A percentile compares a stretch with the other conserved stretches of the same genome.
phyloP scores from a whole-genome alignment of 2,113 vertebrate genomes.

The Melanerpes formicivorus region DNA sequence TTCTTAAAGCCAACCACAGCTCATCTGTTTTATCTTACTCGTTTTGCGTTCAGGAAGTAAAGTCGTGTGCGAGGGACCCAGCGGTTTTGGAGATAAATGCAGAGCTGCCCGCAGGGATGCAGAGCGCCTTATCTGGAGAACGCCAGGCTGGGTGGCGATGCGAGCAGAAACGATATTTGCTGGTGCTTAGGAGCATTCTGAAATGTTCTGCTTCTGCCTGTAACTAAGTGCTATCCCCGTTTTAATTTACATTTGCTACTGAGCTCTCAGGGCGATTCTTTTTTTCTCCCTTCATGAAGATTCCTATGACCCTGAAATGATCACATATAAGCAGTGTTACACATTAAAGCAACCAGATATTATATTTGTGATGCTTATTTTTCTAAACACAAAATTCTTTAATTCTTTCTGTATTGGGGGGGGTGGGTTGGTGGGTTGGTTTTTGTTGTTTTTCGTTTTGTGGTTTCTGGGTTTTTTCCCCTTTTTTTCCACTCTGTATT shows the following conservation, averaged over 20 bases:
- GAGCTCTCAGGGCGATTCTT: neutral
- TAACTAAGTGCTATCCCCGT: neutral
- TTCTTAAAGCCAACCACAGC: accelerated
- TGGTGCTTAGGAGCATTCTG: accelerated
- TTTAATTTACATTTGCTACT: neutral
- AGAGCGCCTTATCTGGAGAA: accelerated
- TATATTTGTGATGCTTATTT: neutral
- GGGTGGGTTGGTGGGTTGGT: too few species aligned
- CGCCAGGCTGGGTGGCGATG: accelerated
- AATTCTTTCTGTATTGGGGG: neutral
- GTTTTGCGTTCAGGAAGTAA: accelerated
- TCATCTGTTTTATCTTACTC: accelerated
- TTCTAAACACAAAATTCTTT: neutral
- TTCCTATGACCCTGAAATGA: neutral
- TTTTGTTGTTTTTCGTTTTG: too few species aligned
- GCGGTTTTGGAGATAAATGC: accelerated
- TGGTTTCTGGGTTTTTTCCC: too few species aligned
- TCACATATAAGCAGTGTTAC: neutral
- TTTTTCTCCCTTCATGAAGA: neutral
- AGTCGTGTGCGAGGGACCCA: accelerated
- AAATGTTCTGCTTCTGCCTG: neutral
- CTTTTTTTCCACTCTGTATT: neutral
- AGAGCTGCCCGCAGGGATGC: accelerated
- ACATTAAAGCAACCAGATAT: neutral
- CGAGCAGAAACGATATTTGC: accelerated